Percentiles rank a stretch among this genome's conserved stretches.
phyloP scores from a whole-genome alignment of 2,113 vertebrate genomes.

The Cynopterus brachyotis region DNA sequence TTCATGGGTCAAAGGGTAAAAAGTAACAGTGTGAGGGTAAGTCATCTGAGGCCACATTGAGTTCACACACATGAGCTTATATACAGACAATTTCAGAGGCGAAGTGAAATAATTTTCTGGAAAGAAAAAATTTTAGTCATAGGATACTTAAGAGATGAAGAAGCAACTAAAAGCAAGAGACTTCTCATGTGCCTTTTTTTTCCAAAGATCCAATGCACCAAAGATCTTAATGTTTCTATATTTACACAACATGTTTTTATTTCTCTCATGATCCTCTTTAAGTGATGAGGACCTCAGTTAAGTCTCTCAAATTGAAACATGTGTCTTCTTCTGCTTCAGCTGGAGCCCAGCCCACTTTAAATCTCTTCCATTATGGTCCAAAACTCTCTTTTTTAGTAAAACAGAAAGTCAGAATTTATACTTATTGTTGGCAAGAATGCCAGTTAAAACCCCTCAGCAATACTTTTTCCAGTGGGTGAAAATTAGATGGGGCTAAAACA shows the following conservation, averaged over 20 bases:
- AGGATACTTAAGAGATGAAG: not conserved
- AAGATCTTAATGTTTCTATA: not conserved
- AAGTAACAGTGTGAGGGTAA: not conserved
- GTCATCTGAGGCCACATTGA: not conserved
- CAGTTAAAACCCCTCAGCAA: not conserved
- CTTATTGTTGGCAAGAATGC: not conserved
- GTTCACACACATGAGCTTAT: not conserved
- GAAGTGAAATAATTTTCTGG: not conserved
- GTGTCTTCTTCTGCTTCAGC: not conserved
- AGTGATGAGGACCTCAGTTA: not conserved
- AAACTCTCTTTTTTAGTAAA: not conserved
- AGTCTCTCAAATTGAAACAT: not conserved
- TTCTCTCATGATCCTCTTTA: not conserved
- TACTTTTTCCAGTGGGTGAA: not conserved
- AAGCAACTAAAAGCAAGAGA: not conserved
- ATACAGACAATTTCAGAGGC: not conserved
- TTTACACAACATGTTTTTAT: not conserved
- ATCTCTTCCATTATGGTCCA: not conserved
- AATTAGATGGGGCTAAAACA: not conserved
- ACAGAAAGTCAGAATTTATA: slow-evolving; percentile 37
- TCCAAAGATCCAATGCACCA: not conserved
- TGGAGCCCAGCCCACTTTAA: not conserved
- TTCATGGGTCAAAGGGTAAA: not conserved
- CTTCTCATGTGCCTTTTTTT: not conserved
- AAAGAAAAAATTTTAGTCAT: not conserved